phyloP scores from a whole-genome alignment of 2,888 invertebrate genomes.

The Cryptocephalus moraei region DNA sequence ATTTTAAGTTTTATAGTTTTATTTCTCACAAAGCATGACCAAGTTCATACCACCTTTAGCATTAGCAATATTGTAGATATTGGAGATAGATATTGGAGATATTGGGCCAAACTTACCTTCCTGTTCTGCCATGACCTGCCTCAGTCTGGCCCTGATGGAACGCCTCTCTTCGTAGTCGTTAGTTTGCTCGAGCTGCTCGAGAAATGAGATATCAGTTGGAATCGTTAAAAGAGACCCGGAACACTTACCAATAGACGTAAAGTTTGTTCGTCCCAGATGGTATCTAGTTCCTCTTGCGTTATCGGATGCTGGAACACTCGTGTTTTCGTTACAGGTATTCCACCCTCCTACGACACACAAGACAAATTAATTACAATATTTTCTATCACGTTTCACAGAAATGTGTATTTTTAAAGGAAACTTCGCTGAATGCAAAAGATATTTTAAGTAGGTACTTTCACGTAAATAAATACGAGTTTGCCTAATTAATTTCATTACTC shows the following conservation, averaged over 20 bases:
- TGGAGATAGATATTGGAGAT: no score
- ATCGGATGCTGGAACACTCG: constrained; percentile 36
- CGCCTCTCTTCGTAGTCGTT: constrained; percentile 82
- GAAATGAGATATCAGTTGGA: not conserved
- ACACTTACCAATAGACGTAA: constrained; percentile 57
- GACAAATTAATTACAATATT: not conserved
- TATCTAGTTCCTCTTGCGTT: constrained; percentile 54
- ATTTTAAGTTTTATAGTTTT: no score
- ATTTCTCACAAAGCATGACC: no score
- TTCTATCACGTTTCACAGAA: no score
- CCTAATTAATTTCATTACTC: no score
- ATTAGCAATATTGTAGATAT: no score
- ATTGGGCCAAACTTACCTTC: no score
- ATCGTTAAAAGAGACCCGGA: not conserved
- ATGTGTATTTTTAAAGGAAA: no score
- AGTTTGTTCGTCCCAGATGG: constrained; percentile 68
- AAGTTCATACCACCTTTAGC: no score
- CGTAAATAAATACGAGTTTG: no score
- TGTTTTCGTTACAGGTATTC: constrained; percentile 31
- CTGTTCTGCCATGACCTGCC: constrained; percentile 76
- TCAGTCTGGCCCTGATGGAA: constrained; percentile 67
- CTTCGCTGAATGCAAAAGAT: no score
- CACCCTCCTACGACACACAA: constrained; percentile 28
- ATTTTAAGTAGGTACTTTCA: no score
- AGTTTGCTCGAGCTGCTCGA: constrained; percentile 65